Evolutionary conservation across 2,797 vertebrate species (phyloP), one percentile per base, ranked within the genome.

Genomic region (Enteromius treurensis): DNA sequence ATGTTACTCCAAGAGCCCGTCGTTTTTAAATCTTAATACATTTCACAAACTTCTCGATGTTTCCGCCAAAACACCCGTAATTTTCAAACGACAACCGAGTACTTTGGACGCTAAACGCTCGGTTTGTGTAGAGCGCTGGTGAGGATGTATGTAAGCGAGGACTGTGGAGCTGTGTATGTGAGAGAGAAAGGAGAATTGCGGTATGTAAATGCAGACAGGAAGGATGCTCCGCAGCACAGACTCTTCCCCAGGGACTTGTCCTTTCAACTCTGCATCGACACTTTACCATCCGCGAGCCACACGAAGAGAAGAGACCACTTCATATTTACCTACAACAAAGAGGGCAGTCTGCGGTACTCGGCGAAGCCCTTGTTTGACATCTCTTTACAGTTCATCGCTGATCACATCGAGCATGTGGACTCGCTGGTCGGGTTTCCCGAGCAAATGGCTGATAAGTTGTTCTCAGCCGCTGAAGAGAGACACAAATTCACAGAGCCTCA

Each of bases 341-440:
- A 97, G 88, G 98, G 98, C 1, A 98, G 95, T 85, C 95, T 98
- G 68, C 95, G 97, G 4, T 99, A 98, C 91, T 95, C 96, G 0
- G 95, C 95, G 15, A 98, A 97, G 85, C 94, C 97, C 17, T 96
- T 99, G 47, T 98, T 98, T 91, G 95, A 96, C 89, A 92, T 98
- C 0, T 93, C 95, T 8, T 88, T 99, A 84, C 91, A 94, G 80
- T 98, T 98, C 88, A 96, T 99, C 34, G 96, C 96, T 32, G 96
- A 97, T 90, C 97, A 98, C 42, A 95, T 98, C 32, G 95, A 98
- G 83, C 94, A 96, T 79, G 94, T 99, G 74, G 98, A 99, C 85
- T 99, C 97, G 0, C 90, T 99, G 87, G 92, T 96, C 64, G 97
- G 95, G 74, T 99, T 99, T 89, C 98, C 98, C 0, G 98, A 99